Conservation (phyloP, 2,797 vertebrate species). For the Steatocranus sp. region DNA sequence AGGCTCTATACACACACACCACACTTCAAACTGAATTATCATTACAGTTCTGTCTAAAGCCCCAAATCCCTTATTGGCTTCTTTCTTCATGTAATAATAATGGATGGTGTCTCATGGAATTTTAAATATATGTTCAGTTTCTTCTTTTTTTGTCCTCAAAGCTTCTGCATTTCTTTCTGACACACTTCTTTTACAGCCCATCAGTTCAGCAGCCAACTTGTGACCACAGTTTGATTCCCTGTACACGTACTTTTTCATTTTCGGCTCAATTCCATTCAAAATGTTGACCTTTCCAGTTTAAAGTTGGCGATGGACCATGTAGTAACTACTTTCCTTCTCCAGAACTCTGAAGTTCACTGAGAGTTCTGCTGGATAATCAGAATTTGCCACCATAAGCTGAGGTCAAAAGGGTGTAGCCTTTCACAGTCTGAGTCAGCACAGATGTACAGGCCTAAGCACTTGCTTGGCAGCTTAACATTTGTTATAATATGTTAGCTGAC, state of each 20-base stretch:
- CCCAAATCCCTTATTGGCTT: background rate
- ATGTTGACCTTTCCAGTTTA: background rate
- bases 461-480: background rate
- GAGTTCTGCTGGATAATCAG: background rate
- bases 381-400: background rate
- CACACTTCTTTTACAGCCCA: background rate
- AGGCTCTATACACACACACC: background rate
- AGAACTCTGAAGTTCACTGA: background rate
- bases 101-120: slow-evolving; percentile 3
- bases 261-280: background rate
- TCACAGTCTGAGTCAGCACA: background rate
- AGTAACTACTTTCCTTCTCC: background rate
- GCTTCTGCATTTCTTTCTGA: background rate
- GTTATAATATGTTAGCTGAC: background rate
- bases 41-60: background rate
- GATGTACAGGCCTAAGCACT: slow-evolving; percentile 5
- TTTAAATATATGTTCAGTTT: background rate
- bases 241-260: background rate
- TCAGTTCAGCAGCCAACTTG: background rate
- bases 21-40: slow-evolving; percentile 14
- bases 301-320: background rate
- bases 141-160: background rate
- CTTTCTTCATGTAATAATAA: slow-evolving; percentile 37
- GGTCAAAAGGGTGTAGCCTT: background rate
- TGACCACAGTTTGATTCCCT: background rate